These are phyloP conservation scores for Leucopsar rothschildi DNA, from an alignment of 2,113 vertebrate species.

Conservation along the genomic window DNA sequence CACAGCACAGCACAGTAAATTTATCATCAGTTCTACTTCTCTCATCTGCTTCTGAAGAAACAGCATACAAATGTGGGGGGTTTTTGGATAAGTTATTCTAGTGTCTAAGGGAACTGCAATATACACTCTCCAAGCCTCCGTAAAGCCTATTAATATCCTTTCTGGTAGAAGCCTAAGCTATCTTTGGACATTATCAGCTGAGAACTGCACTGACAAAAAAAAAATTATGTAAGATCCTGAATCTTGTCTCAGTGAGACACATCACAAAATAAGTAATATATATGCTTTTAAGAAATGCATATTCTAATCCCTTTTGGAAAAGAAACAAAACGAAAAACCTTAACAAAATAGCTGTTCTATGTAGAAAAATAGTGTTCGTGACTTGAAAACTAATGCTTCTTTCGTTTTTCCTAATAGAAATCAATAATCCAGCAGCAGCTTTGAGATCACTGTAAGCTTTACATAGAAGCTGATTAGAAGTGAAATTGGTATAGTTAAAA, in stretches of 20 bases:
- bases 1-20: neutral
- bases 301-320: neutral
- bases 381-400: neutral
- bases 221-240: neutral
- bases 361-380: neutral
- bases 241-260: neutral
- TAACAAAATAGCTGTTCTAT: neutral
- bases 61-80: neutral
- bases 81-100: neutral
- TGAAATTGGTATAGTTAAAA: constrained; percentile 15
- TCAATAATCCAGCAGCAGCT: neutral
- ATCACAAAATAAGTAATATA: neutral
- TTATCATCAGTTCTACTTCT: neutral
- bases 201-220: neutral
- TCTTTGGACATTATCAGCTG: neutral
- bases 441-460: neutral
- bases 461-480: neutral
- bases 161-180: neutral
- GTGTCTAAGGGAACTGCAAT: neutral
- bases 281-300: neutral
- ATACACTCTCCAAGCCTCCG: neutral
- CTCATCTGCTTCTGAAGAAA: neutral
- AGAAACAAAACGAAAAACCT: neutral
- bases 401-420: neutral
- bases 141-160: neutral